Evolutionary conservation across 64 coral and sea anemone species (phyloP).

Genomic region (Pachyseris speciosa): DNA sequence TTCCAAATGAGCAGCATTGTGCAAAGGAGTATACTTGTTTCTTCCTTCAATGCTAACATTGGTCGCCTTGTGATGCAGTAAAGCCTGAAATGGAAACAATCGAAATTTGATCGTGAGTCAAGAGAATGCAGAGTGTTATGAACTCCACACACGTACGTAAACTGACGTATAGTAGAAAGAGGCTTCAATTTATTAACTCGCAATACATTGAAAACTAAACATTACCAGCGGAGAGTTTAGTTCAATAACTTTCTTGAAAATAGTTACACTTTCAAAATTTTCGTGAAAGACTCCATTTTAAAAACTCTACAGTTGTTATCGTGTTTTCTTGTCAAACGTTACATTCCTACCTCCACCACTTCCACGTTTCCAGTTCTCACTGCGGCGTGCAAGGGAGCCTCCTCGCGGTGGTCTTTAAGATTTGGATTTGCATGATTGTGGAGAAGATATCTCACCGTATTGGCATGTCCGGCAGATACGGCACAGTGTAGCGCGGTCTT

Average conservation of each 20-base stretch:
- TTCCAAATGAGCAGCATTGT: slow-evolving; percentile 81
- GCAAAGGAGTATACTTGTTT: slow-evolving; percentile 86
- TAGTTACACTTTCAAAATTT: no score
- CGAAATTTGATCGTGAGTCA: not conserved
- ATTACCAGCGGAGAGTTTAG: no score
- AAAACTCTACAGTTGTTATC: no score
- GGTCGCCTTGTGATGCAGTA: slow-evolving; percentile 76
- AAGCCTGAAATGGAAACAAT: not conserved
- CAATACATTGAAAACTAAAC: no score
- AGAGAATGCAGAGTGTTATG: no score
- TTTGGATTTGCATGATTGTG: slow-evolving; percentile 91
- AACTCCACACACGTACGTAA: no score
- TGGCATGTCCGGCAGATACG: slow-evolving; percentile 69
- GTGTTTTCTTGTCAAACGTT: no score
- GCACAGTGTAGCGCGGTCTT: slow-evolving; percentile 90
- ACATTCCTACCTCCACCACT: slow-evolving; percentile 74
- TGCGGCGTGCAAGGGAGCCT: slow-evolving; percentile 81
- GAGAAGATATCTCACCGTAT: slow-evolving; percentile 80
- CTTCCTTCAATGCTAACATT: slow-evolving; percentile 91
- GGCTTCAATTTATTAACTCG: no score
- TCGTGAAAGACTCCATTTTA: no score
- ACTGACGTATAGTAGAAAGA: no score
- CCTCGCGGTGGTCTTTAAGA: slow-evolving; percentile 91
- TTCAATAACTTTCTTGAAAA: no score
- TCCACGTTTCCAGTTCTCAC: slow-evolving; percentile 91